phyloP scores from a whole-genome alignment of 1,140 invertebrate species.

The Drosophila sechellia region DNA sequence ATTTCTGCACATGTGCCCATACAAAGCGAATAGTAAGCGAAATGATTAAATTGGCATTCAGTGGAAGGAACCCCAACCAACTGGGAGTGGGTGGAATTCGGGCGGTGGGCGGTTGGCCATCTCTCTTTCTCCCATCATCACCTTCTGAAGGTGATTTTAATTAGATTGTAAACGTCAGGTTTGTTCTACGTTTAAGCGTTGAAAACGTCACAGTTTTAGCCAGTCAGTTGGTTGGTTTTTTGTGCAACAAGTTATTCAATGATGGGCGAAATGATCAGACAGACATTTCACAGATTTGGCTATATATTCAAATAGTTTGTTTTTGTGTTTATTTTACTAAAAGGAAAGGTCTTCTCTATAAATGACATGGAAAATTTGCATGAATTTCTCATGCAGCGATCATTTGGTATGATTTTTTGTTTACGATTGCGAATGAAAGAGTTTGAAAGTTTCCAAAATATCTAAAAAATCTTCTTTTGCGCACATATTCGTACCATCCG shows the following conservation, averaged over 20 bases:
- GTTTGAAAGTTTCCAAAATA: conserved; percentile 31
- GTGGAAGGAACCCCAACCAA: conserved; percentile 5
- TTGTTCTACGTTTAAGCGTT: conserved; percentile 11
- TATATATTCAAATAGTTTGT: background rate
- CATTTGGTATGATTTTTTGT: conserved; percentile 21
- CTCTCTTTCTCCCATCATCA: conserved; percentile 20
- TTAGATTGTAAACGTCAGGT: conserved; percentile 64
- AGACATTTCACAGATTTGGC: conserved; percentile 13
- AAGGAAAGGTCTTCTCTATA: background rate
- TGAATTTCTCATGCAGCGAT: conserved; percentile 46
- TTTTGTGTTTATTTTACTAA: conserved; percentile 15
- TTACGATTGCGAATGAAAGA: conserved; percentile 47
- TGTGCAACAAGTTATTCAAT: conserved; percentile 20
- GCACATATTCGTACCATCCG: conserved; percentile 7
- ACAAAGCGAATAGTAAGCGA: conserved; percentile 13
- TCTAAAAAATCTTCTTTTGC: conserved; percentile 8
- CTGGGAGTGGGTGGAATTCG: background rate
- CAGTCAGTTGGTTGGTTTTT: conserved; percentile 3
- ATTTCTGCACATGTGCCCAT: conserved; percentile 9
- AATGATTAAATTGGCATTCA: conserved; percentile 48
- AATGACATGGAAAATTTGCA: conserved; percentile 40
- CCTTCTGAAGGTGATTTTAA: conserved; percentile 76
- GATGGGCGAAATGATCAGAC: conserved; percentile 16
- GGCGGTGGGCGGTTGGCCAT: background rate
- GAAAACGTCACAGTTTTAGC: conserved; percentile 32